phyloP scores from a whole-genome alignment of 2,888 invertebrate genomes.

The Lithosia quadra region DNA sequence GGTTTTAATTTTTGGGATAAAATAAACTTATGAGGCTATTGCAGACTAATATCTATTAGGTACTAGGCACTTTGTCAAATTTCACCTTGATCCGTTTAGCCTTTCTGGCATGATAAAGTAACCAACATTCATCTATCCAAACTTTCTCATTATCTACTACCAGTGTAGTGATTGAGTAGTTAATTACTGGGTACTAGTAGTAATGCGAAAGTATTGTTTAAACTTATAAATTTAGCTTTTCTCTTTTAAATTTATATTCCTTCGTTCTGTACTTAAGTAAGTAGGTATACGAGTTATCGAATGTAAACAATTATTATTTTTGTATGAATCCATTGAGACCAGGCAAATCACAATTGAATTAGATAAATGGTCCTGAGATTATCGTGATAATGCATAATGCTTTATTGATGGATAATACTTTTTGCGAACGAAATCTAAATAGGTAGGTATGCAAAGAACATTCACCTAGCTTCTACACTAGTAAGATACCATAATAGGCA shows the following conservation, averaged over 20 bases:
- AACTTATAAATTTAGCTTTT: not conserved
- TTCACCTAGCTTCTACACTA: too few species aligned
- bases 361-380: not conserved
- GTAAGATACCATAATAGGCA: too few species aligned
- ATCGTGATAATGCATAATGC: not conserved
- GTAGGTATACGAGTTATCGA: not conserved
- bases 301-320: not conserved
- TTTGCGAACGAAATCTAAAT: too few species aligned
- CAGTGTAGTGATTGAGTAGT: not conserved
- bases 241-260: not conserved
- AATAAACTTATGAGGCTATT: too few species aligned
- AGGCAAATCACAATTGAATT: not conserved
- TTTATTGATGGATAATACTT: not conserved
- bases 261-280: too few species aligned
- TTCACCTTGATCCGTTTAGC: not conserved
- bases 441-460: too few species aligned
- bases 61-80: too few species aligned
- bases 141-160: not conserved
- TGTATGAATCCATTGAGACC: not conserved
- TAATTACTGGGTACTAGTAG: not conserved
- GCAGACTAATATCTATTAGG: not conserved
- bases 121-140: not conserved
- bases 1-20: too few species aligned
- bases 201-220: not conserved
- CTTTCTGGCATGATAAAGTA: not conserved